These are phyloP conservation scores for Trichonephila clavata DNA, from an alignment of 1,140 invertebrate genomes.

Conservation along the genomic window DNA sequence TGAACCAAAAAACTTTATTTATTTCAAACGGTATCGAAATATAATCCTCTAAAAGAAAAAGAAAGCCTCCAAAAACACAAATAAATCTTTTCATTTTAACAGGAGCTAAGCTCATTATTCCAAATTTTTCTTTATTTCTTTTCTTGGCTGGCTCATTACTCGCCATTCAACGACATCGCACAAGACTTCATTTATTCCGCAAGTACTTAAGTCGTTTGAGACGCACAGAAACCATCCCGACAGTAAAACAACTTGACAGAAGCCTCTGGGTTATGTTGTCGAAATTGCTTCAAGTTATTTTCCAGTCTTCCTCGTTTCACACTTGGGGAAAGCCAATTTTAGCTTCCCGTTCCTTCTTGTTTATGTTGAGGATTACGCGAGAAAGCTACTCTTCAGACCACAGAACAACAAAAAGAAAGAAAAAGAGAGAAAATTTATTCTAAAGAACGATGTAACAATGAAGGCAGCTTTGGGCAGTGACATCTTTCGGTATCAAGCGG, in stretches of 20 bases:
- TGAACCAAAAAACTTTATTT: too few species aligned
- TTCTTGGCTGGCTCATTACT: too few species aligned
- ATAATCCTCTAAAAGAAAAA: too few species aligned
- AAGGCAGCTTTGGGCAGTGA: neutral
- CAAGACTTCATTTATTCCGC: constrained; percentile 22
- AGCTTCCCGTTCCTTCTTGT: constrained; percentile 5
- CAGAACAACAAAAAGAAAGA: neutral
- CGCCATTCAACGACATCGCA: neutral
- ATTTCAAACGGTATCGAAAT: too few species aligned
- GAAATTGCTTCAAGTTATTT: constrained; percentile 6
- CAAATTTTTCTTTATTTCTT: too few species aligned
- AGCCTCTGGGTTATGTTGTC: neutral
- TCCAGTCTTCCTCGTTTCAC: neutral
- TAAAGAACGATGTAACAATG: constrained; percentile 22
- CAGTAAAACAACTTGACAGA: neutral
- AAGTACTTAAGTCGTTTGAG: constrained; percentile 11
- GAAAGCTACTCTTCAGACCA: neutral
- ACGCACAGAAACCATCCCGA: neutral
- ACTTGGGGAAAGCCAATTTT: constrained; percentile 22
- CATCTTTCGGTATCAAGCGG: neutral
- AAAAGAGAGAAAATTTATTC: constrained; percentile 1
- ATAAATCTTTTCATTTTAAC: too few species aligned
- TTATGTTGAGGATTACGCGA: constrained; percentile 15
- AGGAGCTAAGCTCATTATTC: too few species aligned
- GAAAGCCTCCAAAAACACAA: too few species aligned